Conservation (phyloP, 2,888 invertebrate genomes). For the Mythimna lalbum region DNA sequence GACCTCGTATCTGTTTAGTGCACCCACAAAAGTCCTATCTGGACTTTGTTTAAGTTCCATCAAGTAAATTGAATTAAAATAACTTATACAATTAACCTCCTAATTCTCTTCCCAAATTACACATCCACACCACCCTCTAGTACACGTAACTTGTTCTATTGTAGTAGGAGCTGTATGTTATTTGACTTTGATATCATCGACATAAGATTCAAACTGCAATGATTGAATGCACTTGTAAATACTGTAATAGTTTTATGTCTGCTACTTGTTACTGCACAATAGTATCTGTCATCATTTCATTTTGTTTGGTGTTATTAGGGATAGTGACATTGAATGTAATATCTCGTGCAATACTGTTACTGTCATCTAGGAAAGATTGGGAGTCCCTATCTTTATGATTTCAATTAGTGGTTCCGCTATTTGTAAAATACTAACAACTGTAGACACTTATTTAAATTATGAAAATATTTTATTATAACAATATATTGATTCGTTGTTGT, state of each 20-base stretch:
- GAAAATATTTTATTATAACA: no score
- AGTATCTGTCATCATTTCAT: constrained; percentile 42
- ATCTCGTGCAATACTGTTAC: constrained; percentile 11
- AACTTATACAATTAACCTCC: constrained; percentile 5
- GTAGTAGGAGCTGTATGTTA: constrained; percentile 13
- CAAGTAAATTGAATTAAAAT: background rate
- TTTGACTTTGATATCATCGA: background rate
- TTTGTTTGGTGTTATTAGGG: constrained; percentile 21
- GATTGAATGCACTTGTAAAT: background rate
- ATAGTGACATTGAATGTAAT: constrained; percentile 18
- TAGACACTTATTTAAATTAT: no score
- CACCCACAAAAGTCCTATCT: background rate
- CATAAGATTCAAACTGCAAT: constrained; percentile 7
- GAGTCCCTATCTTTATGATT: background rate
- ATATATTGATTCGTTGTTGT: background rate
- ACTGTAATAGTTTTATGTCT: constrained; percentile 16
- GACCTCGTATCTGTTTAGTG: background rate
- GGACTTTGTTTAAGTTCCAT: background rate
- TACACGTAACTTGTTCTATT: constrained; percentile 53
- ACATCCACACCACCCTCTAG: constrained; percentile 43
- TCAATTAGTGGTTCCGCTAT: background rate
- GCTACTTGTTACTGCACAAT: constrained; percentile 55
- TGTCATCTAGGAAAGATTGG: background rate
- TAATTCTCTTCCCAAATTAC: constrained; percentile 13
- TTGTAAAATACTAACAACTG: background rate